Evolutionary conservation across 2,113 vertebrate genomes (phyloP), one percentile per base, ranked within the genome.

Genomic region (Emberiza fucata): DNA sequence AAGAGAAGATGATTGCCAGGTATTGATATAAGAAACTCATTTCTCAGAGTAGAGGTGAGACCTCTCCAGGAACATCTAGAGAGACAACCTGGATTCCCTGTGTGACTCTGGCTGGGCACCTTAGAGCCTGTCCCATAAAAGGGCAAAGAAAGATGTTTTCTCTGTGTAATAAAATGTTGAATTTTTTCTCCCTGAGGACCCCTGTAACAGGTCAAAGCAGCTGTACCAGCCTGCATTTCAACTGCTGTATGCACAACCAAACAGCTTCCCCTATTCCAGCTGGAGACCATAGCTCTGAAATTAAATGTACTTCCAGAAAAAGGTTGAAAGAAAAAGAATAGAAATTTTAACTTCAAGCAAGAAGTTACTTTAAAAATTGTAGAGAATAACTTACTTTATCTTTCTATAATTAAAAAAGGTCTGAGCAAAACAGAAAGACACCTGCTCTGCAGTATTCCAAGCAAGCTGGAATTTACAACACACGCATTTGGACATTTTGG

Each of bases 271-370:
- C 28, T 28, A 5, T 39, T 77, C 19, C 31, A 25, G 7, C 54
- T 44, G 6, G 65, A 53, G 7, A 47, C 6, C 5, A 8, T 0
- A 9, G 50, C 4, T 80, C 47, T 61, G 42, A 78, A 71, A 77
- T 23, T 2, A 54, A 57, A 44, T 0, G 0, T 1, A 27, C 14
- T 25, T 24, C 24, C 57, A 89, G 56, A 33, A 87, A 60, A 1
- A 4, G 44, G 2, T 0, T 63, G 47, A 86, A 78, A n/a, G 6
- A 39, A 51, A 64, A 45, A 47, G 7, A 42, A 22, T 23, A 5
- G 35, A 23, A 37, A 37, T 1, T 4, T 3, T 6, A 3, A 45
- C 47, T 33, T 75, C 4, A 47, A 50, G 33, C 7, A 39, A 64
- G 56, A 86, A 72, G 5, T 14, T 60, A 13, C 13, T 69, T 61